Evolutionary conservation across 2,797 vertebrate species (phyloP).

Genomic region (Scomberomorus guttatus): DNA sequence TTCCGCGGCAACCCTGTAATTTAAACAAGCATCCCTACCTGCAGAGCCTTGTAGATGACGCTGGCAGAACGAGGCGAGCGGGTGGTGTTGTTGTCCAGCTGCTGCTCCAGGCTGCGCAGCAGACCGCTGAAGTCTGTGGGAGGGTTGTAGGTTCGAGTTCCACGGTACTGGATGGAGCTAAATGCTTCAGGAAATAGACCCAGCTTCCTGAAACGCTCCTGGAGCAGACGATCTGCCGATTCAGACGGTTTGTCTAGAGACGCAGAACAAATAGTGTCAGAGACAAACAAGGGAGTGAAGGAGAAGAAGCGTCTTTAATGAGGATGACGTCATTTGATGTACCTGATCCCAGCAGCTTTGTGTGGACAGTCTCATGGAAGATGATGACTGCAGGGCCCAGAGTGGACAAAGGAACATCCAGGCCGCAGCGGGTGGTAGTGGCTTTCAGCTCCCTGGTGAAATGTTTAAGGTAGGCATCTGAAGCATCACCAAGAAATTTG

Average conservation of each 20-base stretch:
- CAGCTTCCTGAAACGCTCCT: constrained; percentile 96
- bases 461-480: constrained; percentile 97
- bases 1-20: no score
- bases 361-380: constrained; percentile 99
- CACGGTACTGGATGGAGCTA: constrained; percentile 97
- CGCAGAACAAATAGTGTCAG: background rate
- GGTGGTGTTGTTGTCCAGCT: constrained; percentile 96
- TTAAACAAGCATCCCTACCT: constrained; percentile 79
- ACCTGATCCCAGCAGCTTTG: constrained; percentile 97
- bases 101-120: constrained; percentile 92
- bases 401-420: constrained; percentile 97
- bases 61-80: constrained; percentile 95
- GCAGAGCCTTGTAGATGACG: constrained; percentile 96
- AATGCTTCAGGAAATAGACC: constrained; percentile 97
- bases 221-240: constrained; percentile 94
- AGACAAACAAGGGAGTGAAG: background rate
- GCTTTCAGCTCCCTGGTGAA: constrained; percentile 98
- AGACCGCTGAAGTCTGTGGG: constrained; percentile 98
- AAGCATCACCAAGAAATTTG: constrained; percentile 99
- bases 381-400: constrained; percentile 97
- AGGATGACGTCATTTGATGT: constrained; percentile 19
- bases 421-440: constrained; percentile 95
- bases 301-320: background rate
- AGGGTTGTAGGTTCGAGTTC: constrained; percentile 97
- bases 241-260: constrained; percentile 91